Conservation (phyloP, 2,113 vertebrate genomes). For the Zeus faber region DNA sequence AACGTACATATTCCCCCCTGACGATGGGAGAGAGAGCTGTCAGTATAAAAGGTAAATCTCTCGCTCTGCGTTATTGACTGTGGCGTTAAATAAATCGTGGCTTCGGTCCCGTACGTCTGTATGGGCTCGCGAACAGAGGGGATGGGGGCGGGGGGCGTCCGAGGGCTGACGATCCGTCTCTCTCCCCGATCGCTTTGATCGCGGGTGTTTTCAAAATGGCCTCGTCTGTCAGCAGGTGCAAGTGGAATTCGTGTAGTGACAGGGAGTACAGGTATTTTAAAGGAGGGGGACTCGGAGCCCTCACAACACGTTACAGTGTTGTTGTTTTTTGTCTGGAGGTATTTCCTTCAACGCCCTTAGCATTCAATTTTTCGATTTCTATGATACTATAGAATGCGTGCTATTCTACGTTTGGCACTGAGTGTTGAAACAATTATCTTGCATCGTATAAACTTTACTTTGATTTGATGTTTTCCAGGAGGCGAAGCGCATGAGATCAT, state of each 20-base stretch:
- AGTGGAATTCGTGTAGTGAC: constrained; percentile 28
- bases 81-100: constrained; percentile 41
- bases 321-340: background rate
- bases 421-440: constrained; percentile 38
- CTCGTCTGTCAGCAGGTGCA: constrained; percentile 54
- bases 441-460: no score
- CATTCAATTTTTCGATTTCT: no score
- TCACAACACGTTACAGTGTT: constrained; percentile 11
- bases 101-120: constrained; percentile 31
- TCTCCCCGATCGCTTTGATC: no score
- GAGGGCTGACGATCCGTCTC: no score
- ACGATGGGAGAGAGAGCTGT: constrained; percentile 37
- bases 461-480: constrained; percentile 31
- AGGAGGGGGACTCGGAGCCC: constrained; percentile 43
- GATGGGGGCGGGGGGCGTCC: constrained; percentile 27
- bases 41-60: constrained; percentile 39
- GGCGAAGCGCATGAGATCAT: constrained; percentile 17
- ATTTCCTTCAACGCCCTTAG: no score
- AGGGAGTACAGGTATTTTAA: constrained; percentile 37
- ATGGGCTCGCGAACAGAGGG: constrained; percentile 47
- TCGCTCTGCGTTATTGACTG: constrained; percentile 31
- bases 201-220: constrained; percentile 43
- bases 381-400: no score
- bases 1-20: constrained; percentile 22
- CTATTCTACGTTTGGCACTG: no score